Evolutionary conservation across 2,888 invertebrate genomes (phyloP).

Genomic region (Hypercompe scribonia): DNA sequence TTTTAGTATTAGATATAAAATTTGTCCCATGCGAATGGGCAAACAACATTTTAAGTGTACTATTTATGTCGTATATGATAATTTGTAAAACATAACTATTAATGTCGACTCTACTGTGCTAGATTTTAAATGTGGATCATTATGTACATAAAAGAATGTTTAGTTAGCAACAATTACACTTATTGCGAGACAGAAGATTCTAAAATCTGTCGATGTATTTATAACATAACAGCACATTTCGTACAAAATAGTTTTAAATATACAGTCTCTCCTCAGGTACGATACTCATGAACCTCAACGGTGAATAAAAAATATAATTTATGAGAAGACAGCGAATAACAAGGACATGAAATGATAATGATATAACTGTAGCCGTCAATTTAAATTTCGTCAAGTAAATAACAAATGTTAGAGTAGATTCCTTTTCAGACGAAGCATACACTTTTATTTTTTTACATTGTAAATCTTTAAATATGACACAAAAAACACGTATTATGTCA

Average conservation of each 20-base stretch:
- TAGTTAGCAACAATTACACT: not conserved
- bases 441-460: not conserved
- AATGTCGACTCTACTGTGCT: not conserved
- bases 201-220: not conserved
- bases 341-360: not conserved
- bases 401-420: not conserved
- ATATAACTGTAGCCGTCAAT: constrained; percentile 2
- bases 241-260: not conserved
- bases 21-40: not conserved
- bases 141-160: not conserved
- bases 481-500: not conserved
- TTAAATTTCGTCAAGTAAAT: not conserved
- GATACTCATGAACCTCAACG: not conserved
- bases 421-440: not conserved
- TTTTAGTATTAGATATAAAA: not conserved
- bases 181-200: not conserved
- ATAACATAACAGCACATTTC: not conserved
- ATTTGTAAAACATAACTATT: no score
- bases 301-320: constrained; percentile 1
- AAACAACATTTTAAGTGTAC: no score
- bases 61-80: no score
- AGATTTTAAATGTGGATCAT: not conserved
- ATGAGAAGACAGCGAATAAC: not conserved
- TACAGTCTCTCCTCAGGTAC: not conserved
- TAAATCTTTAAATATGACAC: not conserved